phyloP scores from a whole-genome alignment of 2,888 invertebrate species.

The Anthoptus insignis region DNA sequence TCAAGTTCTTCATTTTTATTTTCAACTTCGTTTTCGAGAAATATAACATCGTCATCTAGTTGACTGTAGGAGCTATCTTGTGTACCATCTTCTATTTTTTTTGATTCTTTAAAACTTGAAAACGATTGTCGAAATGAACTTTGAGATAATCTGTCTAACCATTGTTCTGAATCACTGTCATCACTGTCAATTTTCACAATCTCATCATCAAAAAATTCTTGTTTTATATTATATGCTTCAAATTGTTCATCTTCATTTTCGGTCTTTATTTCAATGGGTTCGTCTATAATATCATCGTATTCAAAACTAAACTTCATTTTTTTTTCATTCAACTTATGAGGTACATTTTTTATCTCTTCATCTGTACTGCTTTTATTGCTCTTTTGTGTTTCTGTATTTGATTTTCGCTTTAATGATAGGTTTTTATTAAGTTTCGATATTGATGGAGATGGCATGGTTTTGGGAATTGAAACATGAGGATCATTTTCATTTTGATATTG shows the following conservation, averaged over 20 bases:
- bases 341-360: not conserved
- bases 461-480: constrained; percentile 55
- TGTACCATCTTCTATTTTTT: constrained; percentile 47
- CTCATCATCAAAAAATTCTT: constrained; percentile 73
- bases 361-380: not conserved
- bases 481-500: constrained; percentile 66
- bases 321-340: constrained; percentile 1
- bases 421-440: constrained; percentile 53
- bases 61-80: constrained; percentile 77
- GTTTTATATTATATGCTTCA: constrained; percentile 76
- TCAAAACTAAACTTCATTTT: constrained; percentile 27
- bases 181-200: constrained; percentile 80
- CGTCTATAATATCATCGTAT: constrained; percentile 56
- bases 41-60: constrained; percentile 59
- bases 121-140: constrained; percentile 75
- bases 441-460: constrained; percentile 47
- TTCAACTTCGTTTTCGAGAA: constrained; percentile 51
- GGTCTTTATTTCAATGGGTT: constrained; percentile 57
- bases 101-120: constrained; percentile 53
- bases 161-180: constrained; percentile 84
- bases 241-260: constrained; percentile 66
- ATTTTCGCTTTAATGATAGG: constrained; percentile 28
- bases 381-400: not conserved
- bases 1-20: constrained; percentile 22
- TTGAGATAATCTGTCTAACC: constrained; percentile 84